phyloP scores from a whole-genome alignment of 2,797 vertebrate species.

The Leucoraja ocellata region DNA sequence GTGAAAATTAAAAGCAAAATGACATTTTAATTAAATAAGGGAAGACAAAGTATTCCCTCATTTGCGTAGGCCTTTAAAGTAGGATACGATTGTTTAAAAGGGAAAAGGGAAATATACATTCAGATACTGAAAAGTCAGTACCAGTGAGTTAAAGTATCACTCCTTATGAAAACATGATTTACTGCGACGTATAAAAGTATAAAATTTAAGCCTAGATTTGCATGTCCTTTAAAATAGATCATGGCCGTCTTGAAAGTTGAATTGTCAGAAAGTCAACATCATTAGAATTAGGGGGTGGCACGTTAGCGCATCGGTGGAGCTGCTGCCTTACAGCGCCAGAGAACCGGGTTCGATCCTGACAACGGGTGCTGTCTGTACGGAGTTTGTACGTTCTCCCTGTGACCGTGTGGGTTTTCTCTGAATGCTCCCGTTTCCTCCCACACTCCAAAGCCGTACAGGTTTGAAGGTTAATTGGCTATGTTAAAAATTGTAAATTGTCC shows the following conservation, averaged over 20 bases:
- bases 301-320: no score
- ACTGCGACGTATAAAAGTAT: background rate
- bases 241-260: slow-evolving; percentile 55
- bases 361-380: no score
- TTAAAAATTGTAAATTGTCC: no score
- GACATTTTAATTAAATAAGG: slow-evolving; percentile 36
- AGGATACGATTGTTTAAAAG: slow-evolving; percentile 26
- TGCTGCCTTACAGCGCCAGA: no score
- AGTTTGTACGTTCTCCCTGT: no score
- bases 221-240: slow-evolving; percentile 74
- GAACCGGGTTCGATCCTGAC: no score
- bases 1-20: slow-evolving; percentile 38
- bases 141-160: slow-evolving; percentile 25
- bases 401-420: no score
- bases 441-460: no score
- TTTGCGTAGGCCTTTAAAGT: slow-evolving; percentile 30
- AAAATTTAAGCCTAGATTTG: slow-evolving; percentile 61
- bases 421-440: no score
- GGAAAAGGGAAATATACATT: slow-evolving; percentile 35
- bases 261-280: slow-evolving; percentile 76
- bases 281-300: slow-evolving; percentile 56
- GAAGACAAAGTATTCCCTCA: slow-evolving; percentile 31
- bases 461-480: no score
- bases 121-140: slow-evolving; percentile 38
- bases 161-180: slow-evolving; percentile 12